Conservation (phyloP, 2,797 vertebrate genomes). For the Luscinia megarhynchos region DNA sequence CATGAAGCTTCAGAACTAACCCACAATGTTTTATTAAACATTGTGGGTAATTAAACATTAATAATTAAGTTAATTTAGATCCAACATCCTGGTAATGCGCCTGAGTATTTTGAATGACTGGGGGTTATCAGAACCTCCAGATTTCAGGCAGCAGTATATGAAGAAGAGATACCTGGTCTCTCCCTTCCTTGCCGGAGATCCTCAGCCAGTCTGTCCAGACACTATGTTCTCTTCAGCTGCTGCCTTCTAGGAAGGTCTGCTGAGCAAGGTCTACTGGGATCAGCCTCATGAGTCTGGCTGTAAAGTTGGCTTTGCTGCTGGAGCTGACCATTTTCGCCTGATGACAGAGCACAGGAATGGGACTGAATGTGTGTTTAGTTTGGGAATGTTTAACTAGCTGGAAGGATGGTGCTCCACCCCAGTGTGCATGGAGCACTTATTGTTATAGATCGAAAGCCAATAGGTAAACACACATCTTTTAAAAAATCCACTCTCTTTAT, state of each 20-base stretch:
- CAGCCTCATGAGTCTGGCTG: background rate
- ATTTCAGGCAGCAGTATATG: background rate
- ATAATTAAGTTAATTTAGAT: background rate
- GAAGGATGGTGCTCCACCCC: background rate
- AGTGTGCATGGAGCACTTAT: fast-evolving
- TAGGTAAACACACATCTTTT: background rate
- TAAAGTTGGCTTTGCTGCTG: background rate
- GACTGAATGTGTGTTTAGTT: background rate
- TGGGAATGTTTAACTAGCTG: slow-evolving; percentile 1
- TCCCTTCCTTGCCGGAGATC: background rate
- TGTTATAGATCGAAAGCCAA: background rate
- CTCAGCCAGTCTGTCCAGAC: background rate
- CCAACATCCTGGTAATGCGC: background rate
- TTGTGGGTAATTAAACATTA: too few species aligned
- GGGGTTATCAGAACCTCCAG: background rate
- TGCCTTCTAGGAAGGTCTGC: background rate
- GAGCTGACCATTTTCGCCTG: background rate
- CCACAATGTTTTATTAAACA: background rate
- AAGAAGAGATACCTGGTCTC: background rate
- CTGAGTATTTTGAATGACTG: background rate
- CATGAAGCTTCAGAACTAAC: background rate
- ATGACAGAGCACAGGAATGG: background rate
- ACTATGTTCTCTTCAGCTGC: background rate
- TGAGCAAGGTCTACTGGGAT: background rate
- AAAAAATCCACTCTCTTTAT: background rate